Conservation (phyloP, 1,140 invertebrate genomes). For the Pseudomyrmex flavicornis region DNA sequence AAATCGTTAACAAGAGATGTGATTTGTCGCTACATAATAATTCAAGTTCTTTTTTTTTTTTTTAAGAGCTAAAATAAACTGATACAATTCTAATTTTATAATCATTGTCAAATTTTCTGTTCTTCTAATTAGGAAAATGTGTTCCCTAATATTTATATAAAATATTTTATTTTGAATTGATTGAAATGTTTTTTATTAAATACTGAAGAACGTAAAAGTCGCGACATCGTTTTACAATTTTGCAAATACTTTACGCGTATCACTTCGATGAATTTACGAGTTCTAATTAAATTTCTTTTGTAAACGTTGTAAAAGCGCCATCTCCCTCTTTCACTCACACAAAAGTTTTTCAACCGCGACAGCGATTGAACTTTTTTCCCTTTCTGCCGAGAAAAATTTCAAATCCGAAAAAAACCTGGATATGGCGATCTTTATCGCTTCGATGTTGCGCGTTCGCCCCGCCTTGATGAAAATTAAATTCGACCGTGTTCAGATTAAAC, state of each 20-base stretch:
- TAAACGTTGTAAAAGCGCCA: conserved; percentile 23
- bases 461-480: not conserved
- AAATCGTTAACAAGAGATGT: too few species aligned
- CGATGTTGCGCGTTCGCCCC: not conserved
- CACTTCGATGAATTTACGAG: not conserved
- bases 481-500: not conserved
- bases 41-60: too few species aligned
- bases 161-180: not conserved
- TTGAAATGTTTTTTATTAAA: not conserved
- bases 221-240: conserved; percentile 51
- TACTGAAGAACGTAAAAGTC: conserved; percentile 23
- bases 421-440: not conserved
- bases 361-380: not conserved
- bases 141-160: not conserved
- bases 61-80: too few species aligned
- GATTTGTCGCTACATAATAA: too few species aligned
- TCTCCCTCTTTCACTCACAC: not conserved
- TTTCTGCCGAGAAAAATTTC: conserved; percentile 12
- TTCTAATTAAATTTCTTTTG: conserved; percentile 31
- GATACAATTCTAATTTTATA: too few species aligned
- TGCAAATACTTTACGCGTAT: conserved; percentile 36
- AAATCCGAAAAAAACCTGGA: not conserved
- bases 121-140: too few species aligned
- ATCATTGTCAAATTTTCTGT: too few species aligned
- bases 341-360: conserved; percentile 14